A percentile compares a stretch with the other conserved stretches of the same genome.
phyloP scores from a whole-genome alignment of 2,888 invertebrate genomes.

The Athripsodes cinereus region DNA sequence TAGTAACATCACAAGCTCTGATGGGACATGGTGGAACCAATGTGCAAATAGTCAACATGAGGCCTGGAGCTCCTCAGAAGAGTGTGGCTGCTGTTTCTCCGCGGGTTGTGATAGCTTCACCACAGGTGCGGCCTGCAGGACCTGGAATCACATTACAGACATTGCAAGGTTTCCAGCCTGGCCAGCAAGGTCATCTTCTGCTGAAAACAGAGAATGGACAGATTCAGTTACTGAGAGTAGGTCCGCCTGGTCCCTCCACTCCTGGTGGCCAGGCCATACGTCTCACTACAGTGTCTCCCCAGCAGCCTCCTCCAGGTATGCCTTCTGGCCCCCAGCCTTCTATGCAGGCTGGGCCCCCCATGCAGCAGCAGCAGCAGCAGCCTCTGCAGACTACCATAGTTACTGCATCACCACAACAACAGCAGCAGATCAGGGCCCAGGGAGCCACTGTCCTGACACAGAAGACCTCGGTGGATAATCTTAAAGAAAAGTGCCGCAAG shows the following conservation, averaged over 20 bases:
- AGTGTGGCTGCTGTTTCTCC: conserved; percentile 71
- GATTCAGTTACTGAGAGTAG: conserved; percentile 86
- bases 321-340: conserved; percentile 29
- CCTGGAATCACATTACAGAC: conserved; percentile 84
- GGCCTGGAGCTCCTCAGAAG: conserved; percentile 72
- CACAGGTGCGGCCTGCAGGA: conserved; percentile 76
- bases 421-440: conserved; percentile 30
- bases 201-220: conserved; percentile 97
- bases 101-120: conserved; percentile 76
- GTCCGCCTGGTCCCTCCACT: conserved; percentile 62
- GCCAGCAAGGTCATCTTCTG: conserved; percentile 82
- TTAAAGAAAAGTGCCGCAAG: conserved; percentile 97
- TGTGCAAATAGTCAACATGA: conserved; percentile 81
- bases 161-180: conserved; percentile 78
- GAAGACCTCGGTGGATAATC: conserved; percentile 63
- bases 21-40: conserved; percentile 61
- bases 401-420: conserved; percentile 26
- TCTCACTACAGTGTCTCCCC: conserved; percentile 81
- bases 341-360: conserved; percentile 31
- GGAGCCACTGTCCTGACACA: conserved; percentile 28
- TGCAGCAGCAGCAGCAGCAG: conserved; percentile 28
- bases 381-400: conserved; percentile 33
- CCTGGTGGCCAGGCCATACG: conserved; percentile 69
- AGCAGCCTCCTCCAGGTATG: conserved; percentile 50
- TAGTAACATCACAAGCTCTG: conserved; percentile 55